phyloP scores from a whole-genome alignment of 1,140 invertebrate species.

The Nomia melanderi region DNA sequence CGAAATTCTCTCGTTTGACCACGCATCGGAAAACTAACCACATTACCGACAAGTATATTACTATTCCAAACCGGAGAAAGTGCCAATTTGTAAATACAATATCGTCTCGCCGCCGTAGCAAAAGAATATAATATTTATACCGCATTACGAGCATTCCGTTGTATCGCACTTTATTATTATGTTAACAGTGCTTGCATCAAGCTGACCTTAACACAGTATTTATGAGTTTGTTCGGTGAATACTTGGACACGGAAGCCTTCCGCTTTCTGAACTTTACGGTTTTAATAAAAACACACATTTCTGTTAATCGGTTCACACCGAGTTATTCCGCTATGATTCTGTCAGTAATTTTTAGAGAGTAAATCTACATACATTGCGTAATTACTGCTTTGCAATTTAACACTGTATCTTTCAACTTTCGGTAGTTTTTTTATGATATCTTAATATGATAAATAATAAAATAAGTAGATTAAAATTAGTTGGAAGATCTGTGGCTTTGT shows the following conservation, averaged over 20 bases:
- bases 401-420: no score
- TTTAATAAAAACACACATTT: no score
- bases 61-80: slow-evolving; percentile 42
- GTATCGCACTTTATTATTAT: slow-evolving; percentile 18
- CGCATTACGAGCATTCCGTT: slow-evolving; percentile 31
- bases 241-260: background rate
- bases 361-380: no score
- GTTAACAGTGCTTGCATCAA: slow-evolving; percentile 3
- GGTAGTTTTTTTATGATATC: no score
- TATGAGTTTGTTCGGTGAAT: background rate
- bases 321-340: no score
- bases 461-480: no score
- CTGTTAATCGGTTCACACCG: no score
- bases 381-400: no score
- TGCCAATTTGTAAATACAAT: slow-evolving; percentile 61
- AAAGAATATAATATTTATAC: slow-evolving; percentile 39
- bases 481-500: no score
- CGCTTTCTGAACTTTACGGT: no score
- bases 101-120: slow-evolving; percentile 21
- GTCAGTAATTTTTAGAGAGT: no score
- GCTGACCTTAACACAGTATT: background rate
- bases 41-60: slow-evolving; percentile 4
- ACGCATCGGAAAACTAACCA: slow-evolving; percentile 59
- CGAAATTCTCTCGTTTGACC: slow-evolving; percentile 56
- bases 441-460: no score